Conservation (phyloP, 2,113 vertebrate species). For the Sinocyclocheilus rhinocerous region DNA sequence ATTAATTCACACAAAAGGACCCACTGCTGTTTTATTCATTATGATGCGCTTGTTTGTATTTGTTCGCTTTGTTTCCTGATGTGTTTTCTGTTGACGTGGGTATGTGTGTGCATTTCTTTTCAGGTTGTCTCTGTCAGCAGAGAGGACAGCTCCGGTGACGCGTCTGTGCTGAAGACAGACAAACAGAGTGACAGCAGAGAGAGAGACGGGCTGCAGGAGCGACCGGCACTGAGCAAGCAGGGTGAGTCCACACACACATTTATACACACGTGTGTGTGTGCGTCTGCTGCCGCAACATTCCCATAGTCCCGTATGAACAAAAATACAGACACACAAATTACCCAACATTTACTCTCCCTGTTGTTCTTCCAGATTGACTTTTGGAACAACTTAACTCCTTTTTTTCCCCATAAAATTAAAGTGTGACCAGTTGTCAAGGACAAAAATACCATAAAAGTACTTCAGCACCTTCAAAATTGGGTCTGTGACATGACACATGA, state of each 20-base stretch:
- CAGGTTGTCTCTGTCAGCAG: constrained; percentile 72
- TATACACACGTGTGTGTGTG: constrained; percentile 40
- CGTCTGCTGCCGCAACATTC: neutral
- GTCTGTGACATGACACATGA: neutral
- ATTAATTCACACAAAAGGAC: constrained; percentile 58
- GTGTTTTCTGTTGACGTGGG: constrained; percentile 64
- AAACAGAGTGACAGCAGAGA: constrained; percentile 59
- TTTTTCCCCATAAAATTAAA: neutral
- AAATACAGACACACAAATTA: neutral
- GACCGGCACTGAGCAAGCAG: constrained; percentile 73
- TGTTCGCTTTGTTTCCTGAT: constrained; percentile 54
- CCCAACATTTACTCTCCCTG: neutral
- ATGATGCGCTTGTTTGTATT: constrained; percentile 13
- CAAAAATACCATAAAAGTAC: too few relatives aligned
- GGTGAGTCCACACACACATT: constrained; percentile 69
- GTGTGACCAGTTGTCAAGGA: neutral
- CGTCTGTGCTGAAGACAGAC: constrained; percentile 64
- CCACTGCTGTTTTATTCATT: constrained; percentile 20
- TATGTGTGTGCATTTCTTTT: constrained; percentile 58
- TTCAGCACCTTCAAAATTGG: too few relatives aligned
- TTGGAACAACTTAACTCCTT: neutral
- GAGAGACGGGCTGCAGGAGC: constrained; percentile 67
- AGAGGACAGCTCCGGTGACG: constrained; percentile 72
- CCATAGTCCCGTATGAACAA: neutral
- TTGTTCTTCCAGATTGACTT: neutral